These are phyloP conservation scores for Reticulitermes lucifugus DNA, from an alignment of 2,888 invertebrate species.

Conservation along the genomic window DNA sequence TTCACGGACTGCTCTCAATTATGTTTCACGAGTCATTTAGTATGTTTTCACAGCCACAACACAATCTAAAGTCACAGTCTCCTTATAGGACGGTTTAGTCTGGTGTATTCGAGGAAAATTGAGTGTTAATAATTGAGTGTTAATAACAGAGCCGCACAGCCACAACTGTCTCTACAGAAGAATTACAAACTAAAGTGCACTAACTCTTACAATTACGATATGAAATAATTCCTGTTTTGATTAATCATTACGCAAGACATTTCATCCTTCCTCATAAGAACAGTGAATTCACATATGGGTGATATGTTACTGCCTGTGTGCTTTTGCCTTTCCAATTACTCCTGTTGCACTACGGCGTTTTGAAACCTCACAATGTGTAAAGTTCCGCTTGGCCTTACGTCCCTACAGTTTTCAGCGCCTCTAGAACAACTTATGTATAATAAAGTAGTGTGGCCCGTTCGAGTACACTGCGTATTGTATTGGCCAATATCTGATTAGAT, in stretches of 20 bases:
- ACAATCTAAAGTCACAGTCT: neutral
- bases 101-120: neutral
- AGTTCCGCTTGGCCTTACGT: too few relatives aligned
- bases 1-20: neutral
- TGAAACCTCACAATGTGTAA: too few relatives aligned
- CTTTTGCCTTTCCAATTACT: too few relatives aligned
- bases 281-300: too few relatives aligned
- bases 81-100: neutral
- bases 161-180: neutral
- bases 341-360: too few relatives aligned
- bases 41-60: neutral
- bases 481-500: conserved; percentile 29
- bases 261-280: too few relatives aligned
- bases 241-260: too few relatives aligned
- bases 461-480: neutral
- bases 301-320: too few relatives aligned
- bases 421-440: neutral
- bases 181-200: neutral
- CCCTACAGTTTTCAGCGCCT: too few relatives aligned
- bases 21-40: neutral
- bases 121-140: neutral
- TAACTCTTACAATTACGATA: too few relatives aligned
- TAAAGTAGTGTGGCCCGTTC: neutral
- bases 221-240: too few relatives aligned
- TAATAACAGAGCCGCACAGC: neutral